phyloP scores from a whole-genome alignment of 2,113 vertebrate genomes.

The Archilochus colubris region DNA sequence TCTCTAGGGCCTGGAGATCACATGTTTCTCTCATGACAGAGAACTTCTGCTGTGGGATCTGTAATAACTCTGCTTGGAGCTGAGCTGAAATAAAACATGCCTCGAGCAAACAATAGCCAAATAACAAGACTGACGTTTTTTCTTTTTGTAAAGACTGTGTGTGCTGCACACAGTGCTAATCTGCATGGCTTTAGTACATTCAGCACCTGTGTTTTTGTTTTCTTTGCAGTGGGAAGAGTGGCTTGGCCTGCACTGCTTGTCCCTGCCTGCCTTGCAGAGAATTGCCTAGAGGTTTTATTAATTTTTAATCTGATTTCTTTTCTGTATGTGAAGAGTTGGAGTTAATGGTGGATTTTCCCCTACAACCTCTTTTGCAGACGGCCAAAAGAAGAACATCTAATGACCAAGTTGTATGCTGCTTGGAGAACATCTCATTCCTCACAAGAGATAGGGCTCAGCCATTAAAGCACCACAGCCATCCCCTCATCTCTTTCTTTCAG shows the following conservation, averaged over 20 bases:
- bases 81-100: constrained; percentile 34
- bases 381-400: not conserved
- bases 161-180: constrained; percentile 47
- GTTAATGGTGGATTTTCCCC: not conserved
- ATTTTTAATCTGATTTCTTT: constrained; percentile 21
- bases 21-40: not conserved
- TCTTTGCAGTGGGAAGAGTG: constrained; percentile 61
- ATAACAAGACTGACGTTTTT: constrained; percentile 30
- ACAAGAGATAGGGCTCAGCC: not conserved
- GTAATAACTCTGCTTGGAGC: constrained; percentile 17
- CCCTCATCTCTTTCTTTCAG: not conserved
- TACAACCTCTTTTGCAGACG: not conserved
- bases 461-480: not conserved
- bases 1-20: constrained; percentile 16
- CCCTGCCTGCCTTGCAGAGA: constrained; percentile 66
- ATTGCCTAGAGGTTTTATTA: not conserved
- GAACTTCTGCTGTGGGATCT: constrained; percentile 17
- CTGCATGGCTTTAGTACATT: constrained; percentile 46
- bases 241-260: constrained; percentile 66
- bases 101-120: constrained; percentile 37
- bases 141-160: constrained; percentile 58
- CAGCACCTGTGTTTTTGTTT: constrained; percentile 82
- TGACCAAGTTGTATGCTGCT: not conserved
- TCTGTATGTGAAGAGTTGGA: not conserved
- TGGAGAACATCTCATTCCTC: not conserved